These are phyloP conservation scores for Tyria jacobaeae DNA, from an alignment of 2,888 invertebrate species.

Conservation along the genomic window DNA sequence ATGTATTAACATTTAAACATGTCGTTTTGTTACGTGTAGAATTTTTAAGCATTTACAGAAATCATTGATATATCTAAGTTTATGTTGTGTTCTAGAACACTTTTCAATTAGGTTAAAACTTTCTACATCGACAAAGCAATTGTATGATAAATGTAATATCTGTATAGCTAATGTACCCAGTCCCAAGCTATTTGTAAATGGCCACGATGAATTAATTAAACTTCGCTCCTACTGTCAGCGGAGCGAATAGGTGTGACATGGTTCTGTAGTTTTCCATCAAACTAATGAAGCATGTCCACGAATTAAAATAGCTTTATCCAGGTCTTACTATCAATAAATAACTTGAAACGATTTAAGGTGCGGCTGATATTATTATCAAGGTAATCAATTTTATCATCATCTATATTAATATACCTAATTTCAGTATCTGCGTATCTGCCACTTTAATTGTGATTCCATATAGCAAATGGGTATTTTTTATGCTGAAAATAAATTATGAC, in stretches of 20 bases:
- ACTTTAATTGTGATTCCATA: conserved; percentile 14
- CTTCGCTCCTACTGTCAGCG: conserved; percentile 5
- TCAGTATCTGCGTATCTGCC: neutral
- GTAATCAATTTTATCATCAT: conserved; percentile 18
- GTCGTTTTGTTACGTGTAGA: too few relatives aligned
- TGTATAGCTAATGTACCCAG: conserved; percentile 23
- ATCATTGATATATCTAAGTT: neutral
- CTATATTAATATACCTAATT: conserved; percentile 26
- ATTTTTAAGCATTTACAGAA: neutral
- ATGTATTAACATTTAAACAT: too few relatives aligned
- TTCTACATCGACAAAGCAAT: conserved; percentile 7
- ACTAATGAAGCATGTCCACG: conserved; percentile 23
- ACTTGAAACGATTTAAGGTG: conserved; percentile 36
- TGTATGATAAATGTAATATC: conserved; percentile 24
- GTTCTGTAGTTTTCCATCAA: conserved; percentile 25
- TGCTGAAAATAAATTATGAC: conserved; percentile 21
- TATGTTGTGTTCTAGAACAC: neutral
- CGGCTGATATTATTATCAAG: conserved; percentile 24
- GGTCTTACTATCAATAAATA: conserved; percentile 36
- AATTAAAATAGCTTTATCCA: conserved; percentile 26
- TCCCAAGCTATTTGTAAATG: conserved; percentile 19
- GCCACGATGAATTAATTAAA: conserved; percentile 25
- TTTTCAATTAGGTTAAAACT: conserved; percentile 10
- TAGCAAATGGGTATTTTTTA: conserved; percentile 17
- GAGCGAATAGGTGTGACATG: conserved; percentile 21